Base-by-base conservation (phyloP, 2,888 invertebrate genomes). In the Drosophila melanocephala region DNA sequence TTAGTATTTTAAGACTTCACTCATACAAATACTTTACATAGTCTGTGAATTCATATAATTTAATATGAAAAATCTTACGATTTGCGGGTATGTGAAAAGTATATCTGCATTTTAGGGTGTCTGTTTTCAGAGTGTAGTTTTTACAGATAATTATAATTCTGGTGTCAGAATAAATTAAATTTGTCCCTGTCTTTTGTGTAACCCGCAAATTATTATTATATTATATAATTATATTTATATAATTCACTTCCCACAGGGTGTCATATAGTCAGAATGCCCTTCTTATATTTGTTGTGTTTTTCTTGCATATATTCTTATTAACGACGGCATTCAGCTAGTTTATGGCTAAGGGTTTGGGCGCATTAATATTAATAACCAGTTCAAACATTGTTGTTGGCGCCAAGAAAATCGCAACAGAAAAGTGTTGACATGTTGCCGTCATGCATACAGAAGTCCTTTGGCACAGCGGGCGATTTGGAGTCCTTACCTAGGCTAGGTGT, bases 291-390 rank as follows among this genome's bases (percentile, higher is more conserved):
- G 22, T 10, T 35, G 32, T 35, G 26, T 16, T 44, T 42, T 57
- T 51, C 19, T 14, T 42, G 22, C 52, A 68, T 69, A 57, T 87
- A 86, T 76, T 71, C 64, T 58, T 66, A 75, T 69, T 78, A 71
- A 79, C 68, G 72, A 75, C 62, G 57, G 68, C 74, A 67, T 77
- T 77, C 57, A 57, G 37, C 51, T 70, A 62, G 73, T 69, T 73
- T 78, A 81, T 60, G 64, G 75, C 72, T 69, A 71, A 75, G 76
- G 60, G 68, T 55, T 70, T 62, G 28, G 47, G 26, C 26, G 69
- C 85, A 81, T 91, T 91, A 90, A 91, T 91, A 90, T 90, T 90
- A 91, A 91, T 91, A 91, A 88, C 77, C 77, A 69, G 80, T 68
- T 70, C 66, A 73, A 72, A 85, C 89, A 69, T 85, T 90, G 90